Conservation (phyloP, 2,888 invertebrate genomes). For the Graphium colonna region DNA sequence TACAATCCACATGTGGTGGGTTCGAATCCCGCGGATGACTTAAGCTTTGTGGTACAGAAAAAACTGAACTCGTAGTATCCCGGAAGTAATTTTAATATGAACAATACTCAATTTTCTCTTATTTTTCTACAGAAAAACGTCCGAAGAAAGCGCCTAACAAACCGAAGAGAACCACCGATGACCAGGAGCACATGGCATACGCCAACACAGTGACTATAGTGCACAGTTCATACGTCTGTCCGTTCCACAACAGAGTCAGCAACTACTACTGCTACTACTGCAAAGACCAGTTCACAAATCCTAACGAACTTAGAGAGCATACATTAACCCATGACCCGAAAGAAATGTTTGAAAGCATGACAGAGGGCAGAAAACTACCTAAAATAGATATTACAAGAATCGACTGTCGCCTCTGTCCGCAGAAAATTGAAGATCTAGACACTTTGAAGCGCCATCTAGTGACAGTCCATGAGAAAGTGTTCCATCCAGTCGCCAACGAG, state of each 20-base stretch:
- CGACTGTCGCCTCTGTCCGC: slow-evolving; percentile 59
- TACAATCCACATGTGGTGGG: no score
- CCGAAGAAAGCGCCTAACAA: slow-evolving; percentile 27
- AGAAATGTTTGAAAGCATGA: slow-evolving; percentile 47
- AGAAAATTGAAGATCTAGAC: slow-evolving; percentile 55
- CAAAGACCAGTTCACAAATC: slow-evolving; percentile 63
- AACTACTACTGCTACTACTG: slow-evolving; percentile 71
- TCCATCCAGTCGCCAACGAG: slow-evolving; percentile 54
- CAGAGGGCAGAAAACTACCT: slow-evolving; percentile 61
- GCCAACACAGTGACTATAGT: slow-evolving; percentile 56
- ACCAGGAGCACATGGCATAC: slow-evolving; percentile 53
- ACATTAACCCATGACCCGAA: slow-evolving; percentile 58
- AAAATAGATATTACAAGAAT: slow-evolving; percentile 67
- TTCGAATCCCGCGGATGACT: no score
- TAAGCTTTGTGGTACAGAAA: background rate
- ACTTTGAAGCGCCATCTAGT: slow-evolving; percentile 51
- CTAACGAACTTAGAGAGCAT: slow-evolving; percentile 57
- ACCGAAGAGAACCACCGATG: slow-evolving; percentile 36
- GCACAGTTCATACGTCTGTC: slow-evolving; percentile 59
- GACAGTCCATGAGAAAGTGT: slow-evolving; percentile 39
- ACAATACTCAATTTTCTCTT: no score
- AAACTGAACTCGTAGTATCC: no score
- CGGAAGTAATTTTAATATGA: no score
- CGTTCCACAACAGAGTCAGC: slow-evolving; percentile 60
- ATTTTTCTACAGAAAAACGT: slow-evolving; percentile 22